Base-by-base conservation (phyloP, 2,888 invertebrate species). In the Morpho deidamia region DNA sequence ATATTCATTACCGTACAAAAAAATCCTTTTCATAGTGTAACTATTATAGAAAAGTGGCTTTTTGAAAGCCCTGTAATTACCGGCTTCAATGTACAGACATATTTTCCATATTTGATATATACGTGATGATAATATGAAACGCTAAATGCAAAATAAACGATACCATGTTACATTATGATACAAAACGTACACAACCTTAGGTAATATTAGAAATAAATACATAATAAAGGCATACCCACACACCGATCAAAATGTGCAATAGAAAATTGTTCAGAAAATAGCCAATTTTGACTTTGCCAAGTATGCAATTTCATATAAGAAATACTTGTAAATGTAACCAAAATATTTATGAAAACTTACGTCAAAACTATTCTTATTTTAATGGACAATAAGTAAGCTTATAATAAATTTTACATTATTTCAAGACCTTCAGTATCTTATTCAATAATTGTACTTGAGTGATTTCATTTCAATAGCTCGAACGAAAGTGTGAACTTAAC, bases 81-180 rank as follows among this genome's bases (percentile, higher is more conserved):
- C 23, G 5, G 23, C 23, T 23, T 33, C 40, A 11, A 44, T 34
- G 37, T 14, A 39, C 47, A 10, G n/a, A 8, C 1, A 9, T 37
- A 8, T 7, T 49, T 44, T 41, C 34, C 42, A 40, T 44, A 44
- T 32, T 40, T 43, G 32, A 54, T 44, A 38, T 40, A 41, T 49
- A 50, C 40, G 46, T 41, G 39, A 9, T 39, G 39, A 40, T 40
- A 11, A 33, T 34, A 54, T 46, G 63, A 67, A 67, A 66, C 61
- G 60, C 61, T 81, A 81, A 81, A 82, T 82, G 81, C 81, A 78
- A 75, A 70, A 65, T 69, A 70, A 72, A 69, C 64, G 65, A 63
- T 60, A 54, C 68, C 72, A 70, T 68, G 71, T 74, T 70, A 73
- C 66, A 69, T 67, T 64, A 70, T 72, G 37, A 41, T 38, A 75